phyloP scores from a whole-genome alignment of 2,888 invertebrate species.

The Ctena decussata region DNA sequence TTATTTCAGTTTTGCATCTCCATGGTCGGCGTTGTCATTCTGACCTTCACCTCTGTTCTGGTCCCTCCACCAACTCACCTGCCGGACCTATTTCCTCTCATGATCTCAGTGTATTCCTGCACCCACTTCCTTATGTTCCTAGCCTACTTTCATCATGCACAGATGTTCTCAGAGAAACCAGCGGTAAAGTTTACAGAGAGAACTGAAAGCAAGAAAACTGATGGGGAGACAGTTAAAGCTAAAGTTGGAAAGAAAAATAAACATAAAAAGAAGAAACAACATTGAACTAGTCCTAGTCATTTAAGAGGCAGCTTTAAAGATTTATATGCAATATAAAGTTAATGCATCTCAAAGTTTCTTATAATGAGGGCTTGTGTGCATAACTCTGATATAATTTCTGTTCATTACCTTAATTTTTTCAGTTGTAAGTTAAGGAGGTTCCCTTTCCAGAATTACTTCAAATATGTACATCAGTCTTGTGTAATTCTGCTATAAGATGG shows the following conservation, averaged over 20 bases:
- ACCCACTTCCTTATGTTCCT: conserved; percentile 91
- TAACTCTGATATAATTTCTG: too few relatives aligned
- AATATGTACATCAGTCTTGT: too few relatives aligned
- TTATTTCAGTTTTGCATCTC: conserved; percentile 88
- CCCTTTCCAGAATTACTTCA: too few relatives aligned
- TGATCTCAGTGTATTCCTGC: conserved; percentile 94
- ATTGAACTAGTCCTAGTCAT: too few relatives aligned
- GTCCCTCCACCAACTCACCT: conserved; percentile 91
- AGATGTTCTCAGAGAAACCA: conserved; percentile 65
- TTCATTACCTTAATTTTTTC: too few relatives aligned
- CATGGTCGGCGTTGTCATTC: conserved; percentile 89
- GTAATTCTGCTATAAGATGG: too few relatives aligned
- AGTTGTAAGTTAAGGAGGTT: too few relatives aligned
- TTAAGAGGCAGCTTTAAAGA: too few relatives aligned
- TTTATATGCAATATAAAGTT: too few relatives aligned
- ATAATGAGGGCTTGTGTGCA: too few relatives aligned
- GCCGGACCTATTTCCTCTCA: conserved; percentile 94
- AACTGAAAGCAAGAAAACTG: background rate
- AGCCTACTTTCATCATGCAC: conserved; percentile 81
- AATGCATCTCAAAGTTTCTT: too few relatives aligned
- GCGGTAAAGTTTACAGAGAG: background rate
- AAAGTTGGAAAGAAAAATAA: background rate
- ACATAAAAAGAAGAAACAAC: background rate
- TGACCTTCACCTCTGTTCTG: conserved; percentile 89
- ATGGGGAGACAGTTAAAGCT: background rate